Percentiles rank a stretch among this genome's conserved stretches.
These are phyloP conservation scores for Phocoena phocoena DNA, from an alignment of 2,113 vertebrate species.

Conservation along the genomic window DNA sequence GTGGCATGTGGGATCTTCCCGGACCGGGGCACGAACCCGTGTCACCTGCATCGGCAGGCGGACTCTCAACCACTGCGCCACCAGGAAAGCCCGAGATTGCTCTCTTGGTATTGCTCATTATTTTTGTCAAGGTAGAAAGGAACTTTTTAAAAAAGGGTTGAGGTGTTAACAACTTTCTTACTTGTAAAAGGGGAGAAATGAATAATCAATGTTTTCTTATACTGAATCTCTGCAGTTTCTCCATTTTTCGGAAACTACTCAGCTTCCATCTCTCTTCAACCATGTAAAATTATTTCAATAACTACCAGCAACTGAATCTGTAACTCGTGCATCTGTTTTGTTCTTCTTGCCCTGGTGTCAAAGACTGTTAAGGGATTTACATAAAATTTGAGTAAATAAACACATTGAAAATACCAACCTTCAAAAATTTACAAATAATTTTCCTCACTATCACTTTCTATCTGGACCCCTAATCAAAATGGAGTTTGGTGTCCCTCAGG, in stretches of 20 bases:
- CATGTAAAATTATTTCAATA: not conserved
- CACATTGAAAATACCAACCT: not conserved
- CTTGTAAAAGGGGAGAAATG: not conserved
- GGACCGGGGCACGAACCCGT: accelerated
- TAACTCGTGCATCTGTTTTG: not conserved
- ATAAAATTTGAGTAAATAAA: not conserved
- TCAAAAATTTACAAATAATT: not conserved
- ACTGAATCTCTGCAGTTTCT: not conserved
- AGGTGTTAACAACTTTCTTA: not conserved
- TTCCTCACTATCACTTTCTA: not conserved
- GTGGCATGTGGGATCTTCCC: too few relatives aligned
- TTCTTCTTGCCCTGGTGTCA: not conserved
- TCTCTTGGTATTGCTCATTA: not conserved
- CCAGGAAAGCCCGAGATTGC: not conserved
- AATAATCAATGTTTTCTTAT: not conserved
- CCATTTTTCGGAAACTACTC: not conserved
- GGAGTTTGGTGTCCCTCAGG: not conserved
- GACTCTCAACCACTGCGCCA: too few relatives aligned
- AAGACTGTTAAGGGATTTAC: not conserved
- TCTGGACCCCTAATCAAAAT: not conserved
- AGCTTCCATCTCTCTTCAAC: not conserved
- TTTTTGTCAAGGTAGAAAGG: not conserved
- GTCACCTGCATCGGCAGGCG: accelerated
- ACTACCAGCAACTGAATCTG: not conserved
- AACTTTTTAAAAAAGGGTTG: not conserved